Percentiles rank a stretch among this genome's conserved stretches.
phyloP scores from a whole-genome alignment of 2,888 invertebrate species.

The Calliopum simillimum region DNA sequence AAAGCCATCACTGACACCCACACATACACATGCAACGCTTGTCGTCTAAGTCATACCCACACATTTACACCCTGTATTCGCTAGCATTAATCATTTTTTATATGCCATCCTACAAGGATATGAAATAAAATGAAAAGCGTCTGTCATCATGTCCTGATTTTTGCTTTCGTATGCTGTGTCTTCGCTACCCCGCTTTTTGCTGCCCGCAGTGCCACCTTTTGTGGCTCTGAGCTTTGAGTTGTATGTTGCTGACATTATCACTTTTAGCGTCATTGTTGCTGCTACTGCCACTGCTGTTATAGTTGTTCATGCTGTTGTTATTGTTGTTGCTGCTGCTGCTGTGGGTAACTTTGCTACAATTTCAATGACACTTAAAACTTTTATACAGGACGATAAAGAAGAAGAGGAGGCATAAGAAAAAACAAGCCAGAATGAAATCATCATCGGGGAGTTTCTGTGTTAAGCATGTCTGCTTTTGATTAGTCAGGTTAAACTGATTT shows the following conservation, averaged over 20 bases:
- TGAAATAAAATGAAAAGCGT: conserved; percentile 36
- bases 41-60: neutral
- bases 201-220: conserved; percentile 15
- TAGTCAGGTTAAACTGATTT: conserved; percentile 25
- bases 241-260: conserved; percentile 36
- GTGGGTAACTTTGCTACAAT: conserved; percentile 23
- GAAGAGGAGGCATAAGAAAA: neutral
- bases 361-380: conserved; percentile 31
- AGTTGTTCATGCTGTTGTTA: neutral
- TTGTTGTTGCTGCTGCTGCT: conserved; percentile 7
- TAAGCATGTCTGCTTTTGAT: conserved; percentile 29
- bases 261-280: conserved; percentile 28
- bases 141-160: conserved; percentile 37
- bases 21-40: neutral
- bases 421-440: conserved; percentile 14
- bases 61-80: neutral
- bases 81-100: conserved; percentile 35
- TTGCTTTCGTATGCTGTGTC: conserved; percentile 26
- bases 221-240: conserved; percentile 16
- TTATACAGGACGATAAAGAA: neutral
- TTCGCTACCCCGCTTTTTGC: neutral
- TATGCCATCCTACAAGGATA: conserved; percentile 16
- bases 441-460: conserved; percentile 10
- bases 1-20: neutral
- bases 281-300: neutral